phyloP scores from a whole-genome alignment of 2,797 vertebrate genomes.

The Monodelphis domestica region DNA sequence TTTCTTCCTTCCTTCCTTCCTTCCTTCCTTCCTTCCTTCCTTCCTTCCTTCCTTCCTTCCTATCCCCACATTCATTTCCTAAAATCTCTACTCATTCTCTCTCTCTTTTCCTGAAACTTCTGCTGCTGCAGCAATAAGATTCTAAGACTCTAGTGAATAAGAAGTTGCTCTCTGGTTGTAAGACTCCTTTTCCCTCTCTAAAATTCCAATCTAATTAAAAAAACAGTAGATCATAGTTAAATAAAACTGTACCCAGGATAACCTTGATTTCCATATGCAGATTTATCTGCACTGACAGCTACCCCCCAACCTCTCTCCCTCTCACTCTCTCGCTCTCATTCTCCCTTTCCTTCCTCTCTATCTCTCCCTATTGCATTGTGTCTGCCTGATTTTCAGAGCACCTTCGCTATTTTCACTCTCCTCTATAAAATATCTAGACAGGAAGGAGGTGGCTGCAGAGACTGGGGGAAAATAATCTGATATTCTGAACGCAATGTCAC shows the following conservation, averaged over 20 bases:
- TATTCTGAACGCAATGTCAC: constrained; percentile 88
- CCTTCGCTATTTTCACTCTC: constrained; percentile 78
- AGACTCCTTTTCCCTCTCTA: constrained; percentile 82
- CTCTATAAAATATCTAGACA: constrained; percentile 83
- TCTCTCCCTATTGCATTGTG: constrained; percentile 90
- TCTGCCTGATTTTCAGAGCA: constrained; percentile 86
- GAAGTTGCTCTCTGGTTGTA: constrained; percentile 80
- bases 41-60: neutral
- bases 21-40: neutral
- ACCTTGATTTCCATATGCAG: constrained; percentile 99
- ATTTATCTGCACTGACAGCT: constrained; percentile 94
- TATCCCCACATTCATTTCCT: constrained; percentile 29
- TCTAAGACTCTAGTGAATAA: constrained; percentile 71
- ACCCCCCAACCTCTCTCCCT: constrained; percentile 79
- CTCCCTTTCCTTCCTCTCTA: constrained; percentile 83
- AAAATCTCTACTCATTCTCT: constrained; percentile 49
- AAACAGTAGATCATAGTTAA: constrained; percentile 89
- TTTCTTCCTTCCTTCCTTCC: neutral
- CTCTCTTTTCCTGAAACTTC: constrained; percentile 67
- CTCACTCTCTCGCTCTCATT: constrained; percentile 78
- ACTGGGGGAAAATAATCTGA: constrained; percentile 76
- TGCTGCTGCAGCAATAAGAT: constrained; percentile 71
- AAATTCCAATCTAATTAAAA: constrained; percentile 87
- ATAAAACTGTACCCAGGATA: constrained; percentile 92
- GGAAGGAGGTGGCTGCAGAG: constrained; percentile 84